Evolutionary conservation across 2,797 vertebrate genomes (phyloP), one percentile per base, ranked within the genome.

Genomic region (Gymnoscopelus microlampas): DNA sequence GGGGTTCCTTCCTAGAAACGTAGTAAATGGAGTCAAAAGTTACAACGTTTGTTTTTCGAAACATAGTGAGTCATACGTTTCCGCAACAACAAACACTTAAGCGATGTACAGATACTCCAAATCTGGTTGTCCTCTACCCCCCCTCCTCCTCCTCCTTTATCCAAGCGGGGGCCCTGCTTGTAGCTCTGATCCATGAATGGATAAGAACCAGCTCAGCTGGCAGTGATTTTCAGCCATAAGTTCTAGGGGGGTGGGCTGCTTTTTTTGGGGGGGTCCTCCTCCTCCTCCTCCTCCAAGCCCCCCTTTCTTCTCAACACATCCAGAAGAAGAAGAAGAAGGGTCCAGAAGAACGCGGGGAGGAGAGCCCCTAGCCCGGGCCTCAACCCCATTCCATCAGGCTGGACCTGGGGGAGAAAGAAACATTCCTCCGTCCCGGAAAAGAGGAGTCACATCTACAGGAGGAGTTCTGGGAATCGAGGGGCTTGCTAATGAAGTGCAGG

Each of bases 401-500:
- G 71, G 90, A 91, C 91, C 90, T 87, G 75, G 83, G 87, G 84
- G 85, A 89, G 78, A 88, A 90, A 88, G 78, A 88, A 90, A 88
- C 89, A 89, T 92, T 92, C 90, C 90, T 80, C 70, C 76, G 73
- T 90, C 86, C 89, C 87, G 88, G 89, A 93, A 91, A 89, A 89
- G 91, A 90, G 80, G 86, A 91, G 88, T 90, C 91, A 89, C 85
- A 88, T 89, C 89, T 82, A 83, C 83, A 82, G 87, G 83, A 82
- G 87, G 83, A 82, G 88, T 92, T 93, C 88, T 89, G 89, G 89
- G 92, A 93, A 92, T 85, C 81, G 81, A 85, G 76, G 77, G 66
- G 55, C 66, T 73, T 78, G 84, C 84, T 93, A 94, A 94, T 93
- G 90, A 93, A 88, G 88, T 89, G 85, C 92, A 94, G 94, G 82